These are phyloP conservation scores for Tretioscincus oriximinensis DNA, from an alignment of 2,113 vertebrate genomes.

Conservation along the genomic window DNA sequence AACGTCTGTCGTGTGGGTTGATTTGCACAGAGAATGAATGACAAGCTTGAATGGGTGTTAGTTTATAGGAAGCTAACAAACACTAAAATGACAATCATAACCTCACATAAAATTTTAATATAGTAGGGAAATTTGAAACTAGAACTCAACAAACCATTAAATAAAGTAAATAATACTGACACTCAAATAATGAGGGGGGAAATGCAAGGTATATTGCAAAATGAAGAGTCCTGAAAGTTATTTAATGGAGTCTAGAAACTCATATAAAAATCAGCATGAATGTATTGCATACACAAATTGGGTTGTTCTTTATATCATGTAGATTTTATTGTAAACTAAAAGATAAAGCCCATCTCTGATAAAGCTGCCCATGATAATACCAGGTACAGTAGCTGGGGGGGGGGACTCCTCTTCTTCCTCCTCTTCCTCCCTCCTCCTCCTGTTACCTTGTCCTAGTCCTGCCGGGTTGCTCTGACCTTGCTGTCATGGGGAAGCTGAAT, in stretches of 20 bases:
- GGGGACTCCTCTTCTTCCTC: not conserved
- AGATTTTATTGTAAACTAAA: not conserved
- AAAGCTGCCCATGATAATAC: too few relatives aligned
- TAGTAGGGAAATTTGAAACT: slow-evolving; percentile 53
- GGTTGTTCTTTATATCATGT: slow-evolving; percentile 1
- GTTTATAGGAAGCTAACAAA: slow-evolving; percentile 45
- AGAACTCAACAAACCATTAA: slow-evolving; percentile 35
- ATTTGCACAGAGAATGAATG: slow-evolving; percentile 48
- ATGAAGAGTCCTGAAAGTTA: slow-evolving; percentile 16
- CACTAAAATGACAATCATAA: slow-evolving; percentile 59
- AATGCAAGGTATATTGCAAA: not conserved
- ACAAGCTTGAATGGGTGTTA: slow-evolving; percentile 47
- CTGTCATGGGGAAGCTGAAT: too few relatives aligned
- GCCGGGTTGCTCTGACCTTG: too few relatives aligned
- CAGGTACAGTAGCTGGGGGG: too few relatives aligned
- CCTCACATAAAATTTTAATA: slow-evolving; percentile 55
- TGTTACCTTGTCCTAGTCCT: too few relatives aligned
- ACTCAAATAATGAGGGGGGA: slow-evolving; percentile 20
- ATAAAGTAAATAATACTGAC: not conserved
- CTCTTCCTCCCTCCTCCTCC: not conserved
- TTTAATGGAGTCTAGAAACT: slow-evolving; percentile 7
- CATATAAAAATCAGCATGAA: slow-evolving; percentile 7
- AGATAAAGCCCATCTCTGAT: too few relatives aligned
- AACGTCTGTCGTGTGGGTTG: slow-evolving; percentile 43
- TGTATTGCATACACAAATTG: slow-evolving; percentile 6